Conservation (phyloP, 2,113 vertebrate genomes). For the Equus quagga region DNA sequence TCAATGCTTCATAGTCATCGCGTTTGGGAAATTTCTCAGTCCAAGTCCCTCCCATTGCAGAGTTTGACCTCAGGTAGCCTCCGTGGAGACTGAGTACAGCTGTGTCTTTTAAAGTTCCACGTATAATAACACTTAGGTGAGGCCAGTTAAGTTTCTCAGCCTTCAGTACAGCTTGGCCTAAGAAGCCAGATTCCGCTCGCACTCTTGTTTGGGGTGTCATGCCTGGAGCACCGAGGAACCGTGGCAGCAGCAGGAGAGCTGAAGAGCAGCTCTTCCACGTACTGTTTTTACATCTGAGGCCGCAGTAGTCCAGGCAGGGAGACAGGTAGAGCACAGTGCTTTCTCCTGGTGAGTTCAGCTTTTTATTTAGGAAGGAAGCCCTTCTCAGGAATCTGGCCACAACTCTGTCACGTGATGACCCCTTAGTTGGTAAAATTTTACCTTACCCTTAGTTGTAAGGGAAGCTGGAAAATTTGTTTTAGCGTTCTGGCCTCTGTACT, state of each 20-base stretch:
- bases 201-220: not conserved
- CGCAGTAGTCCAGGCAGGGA: not conserved
- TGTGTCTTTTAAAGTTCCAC: not conserved
- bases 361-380: not conserved
- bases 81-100: not conserved
- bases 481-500: not conserved
- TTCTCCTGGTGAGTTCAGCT: not conserved
- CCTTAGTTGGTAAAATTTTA: not conserved
- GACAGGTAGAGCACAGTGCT: not conserved
- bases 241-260: not conserved
- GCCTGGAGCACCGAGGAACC: not conserved
- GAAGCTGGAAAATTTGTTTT: constrained; percentile 15
- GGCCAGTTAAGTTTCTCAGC: not conserved
- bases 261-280: not conserved
- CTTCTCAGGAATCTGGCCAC: constrained; percentile 5
- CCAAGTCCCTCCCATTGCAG: not conserved
- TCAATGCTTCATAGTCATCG: not conserved
- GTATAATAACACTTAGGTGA: not conserved
- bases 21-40: not conserved
- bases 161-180: not conserved
- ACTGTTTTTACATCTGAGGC: not conserved
- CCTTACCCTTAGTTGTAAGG: not conserved
- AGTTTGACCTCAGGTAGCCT: not conserved
- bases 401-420: not conserved
- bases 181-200: not conserved